Conservation (phyloP, 1,140 invertebrate genomes). For the Drepana arcuata region DNA sequence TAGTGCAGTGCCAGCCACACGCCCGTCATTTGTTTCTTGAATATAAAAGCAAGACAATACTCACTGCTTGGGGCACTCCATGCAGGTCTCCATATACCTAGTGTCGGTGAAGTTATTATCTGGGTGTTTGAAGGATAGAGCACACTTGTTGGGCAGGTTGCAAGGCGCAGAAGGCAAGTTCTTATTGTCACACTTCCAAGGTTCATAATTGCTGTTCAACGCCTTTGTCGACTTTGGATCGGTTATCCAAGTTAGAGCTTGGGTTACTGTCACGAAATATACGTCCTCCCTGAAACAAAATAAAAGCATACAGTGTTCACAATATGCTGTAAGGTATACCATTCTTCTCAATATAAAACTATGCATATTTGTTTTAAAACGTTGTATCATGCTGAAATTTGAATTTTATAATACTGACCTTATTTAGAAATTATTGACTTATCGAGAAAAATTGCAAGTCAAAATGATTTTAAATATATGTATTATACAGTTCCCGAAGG, state of each 20-base stretch:
- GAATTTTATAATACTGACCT: no score
- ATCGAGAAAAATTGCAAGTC: no score
- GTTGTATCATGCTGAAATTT: no score
- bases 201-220: slow-evolving; percentile 81
- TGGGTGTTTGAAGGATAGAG: slow-evolving; percentile 83
- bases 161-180: slow-evolving; percentile 82
- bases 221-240: slow-evolving; percentile 83
- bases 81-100: slow-evolving; percentile 91
- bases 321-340: no score
- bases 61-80: slow-evolving; percentile 86
- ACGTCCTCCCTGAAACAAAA: slow-evolving; percentile 82
- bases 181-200: slow-evolving; percentile 87
- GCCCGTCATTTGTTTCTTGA: no score
- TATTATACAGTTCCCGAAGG: no score
- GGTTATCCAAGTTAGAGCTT: slow-evolving; percentile 92
- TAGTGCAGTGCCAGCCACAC: no score
- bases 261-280: slow-evolving; percentile 92
- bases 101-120: slow-evolving; percentile 84
- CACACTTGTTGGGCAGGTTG: slow-evolving; percentile 88
- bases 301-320: slow-evolving; percentile 15
- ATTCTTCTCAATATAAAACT: no score
- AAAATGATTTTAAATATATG: no score
- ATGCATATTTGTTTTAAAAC: no score
- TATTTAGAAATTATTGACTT: no score
- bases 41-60: no score